These are phyloP conservation scores for Horisme vitalbata DNA, from an alignment of 2,888 invertebrate genomes.

Conservation along the genomic window DNA sequence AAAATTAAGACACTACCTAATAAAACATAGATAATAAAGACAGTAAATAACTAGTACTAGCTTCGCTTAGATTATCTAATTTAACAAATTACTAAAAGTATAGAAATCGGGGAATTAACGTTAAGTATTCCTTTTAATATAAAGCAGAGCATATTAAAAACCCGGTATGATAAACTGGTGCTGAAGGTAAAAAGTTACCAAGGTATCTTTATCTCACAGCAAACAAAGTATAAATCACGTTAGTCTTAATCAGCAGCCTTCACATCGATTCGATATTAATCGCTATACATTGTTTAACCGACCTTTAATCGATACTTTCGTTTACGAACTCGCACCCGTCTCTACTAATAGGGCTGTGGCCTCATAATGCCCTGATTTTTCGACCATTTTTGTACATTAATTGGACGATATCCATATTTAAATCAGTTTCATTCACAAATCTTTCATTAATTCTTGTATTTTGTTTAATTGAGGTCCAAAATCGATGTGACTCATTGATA, in stretches of 20 bases:
- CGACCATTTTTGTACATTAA: constrained; percentile 52
- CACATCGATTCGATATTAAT: constrained; percentile 29
- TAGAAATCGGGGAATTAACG: too few species aligned
- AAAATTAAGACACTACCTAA: too few species aligned
- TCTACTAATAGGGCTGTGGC: constrained; percentile 54
- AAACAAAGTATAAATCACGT: constrained; percentile 9
- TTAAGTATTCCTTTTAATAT: too few species aligned
- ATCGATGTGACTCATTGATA: constrained; percentile 32
- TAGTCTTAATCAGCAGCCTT: constrained; percentile 22
- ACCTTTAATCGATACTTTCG: constrained; percentile 63
- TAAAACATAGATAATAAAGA: too few species aligned
- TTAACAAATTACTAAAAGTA: too few species aligned
- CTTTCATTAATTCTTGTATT: constrained; percentile 18
- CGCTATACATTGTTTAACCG: constrained; percentile 47
- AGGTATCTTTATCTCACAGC: not conserved
- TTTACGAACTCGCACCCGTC: constrained; percentile 51
- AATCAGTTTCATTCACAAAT: constrained; percentile 33
- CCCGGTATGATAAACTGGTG: too few species aligned
- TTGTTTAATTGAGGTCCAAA: constrained; percentile 30
- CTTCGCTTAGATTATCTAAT: too few species aligned
- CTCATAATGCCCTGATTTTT: constrained; percentile 60
- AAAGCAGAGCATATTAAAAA: too few species aligned
- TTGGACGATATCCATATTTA: constrained; percentile 43
- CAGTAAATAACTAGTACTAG: too few species aligned
- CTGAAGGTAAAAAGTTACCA: not conserved